Conservation (phyloP, 2,113 vertebrate genomes). For the Desmodus rotundus region DNA sequence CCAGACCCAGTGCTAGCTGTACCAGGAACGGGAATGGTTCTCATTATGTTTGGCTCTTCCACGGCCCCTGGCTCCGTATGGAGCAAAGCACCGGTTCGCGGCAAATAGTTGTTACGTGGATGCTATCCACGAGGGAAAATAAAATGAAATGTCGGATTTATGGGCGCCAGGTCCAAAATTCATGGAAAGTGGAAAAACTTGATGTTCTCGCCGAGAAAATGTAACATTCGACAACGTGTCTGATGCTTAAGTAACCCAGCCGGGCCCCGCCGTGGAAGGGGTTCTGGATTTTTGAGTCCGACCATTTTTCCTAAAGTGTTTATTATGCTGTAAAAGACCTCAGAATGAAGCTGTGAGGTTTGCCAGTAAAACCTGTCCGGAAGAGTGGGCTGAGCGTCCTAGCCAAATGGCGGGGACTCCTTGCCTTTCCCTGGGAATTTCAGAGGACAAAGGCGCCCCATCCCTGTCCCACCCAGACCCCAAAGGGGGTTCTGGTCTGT, state of each 20-base stretch:
- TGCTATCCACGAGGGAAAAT: not conserved
- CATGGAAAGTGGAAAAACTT: not conserved
- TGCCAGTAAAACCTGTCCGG: not conserved
- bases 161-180: not conserved
- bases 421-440: not conserved
- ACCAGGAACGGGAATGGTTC: not conserved
- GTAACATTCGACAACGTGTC: not conserved
- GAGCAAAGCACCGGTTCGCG: not conserved
- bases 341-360: not conserved
- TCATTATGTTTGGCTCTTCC: not conserved
- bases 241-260: not conserved
- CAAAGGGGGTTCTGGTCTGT: rapidly evolving
- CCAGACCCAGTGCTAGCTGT: not conserved
- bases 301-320: not conserved
- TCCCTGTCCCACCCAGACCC: rapidly evolving
- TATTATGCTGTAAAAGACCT: not conserved
- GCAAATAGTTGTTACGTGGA: not conserved
- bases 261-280: not conserved
- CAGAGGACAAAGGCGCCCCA: not conserved
- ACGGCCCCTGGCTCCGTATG: not conserved
- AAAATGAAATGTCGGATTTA: not conserved
- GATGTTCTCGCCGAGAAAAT: not conserved
- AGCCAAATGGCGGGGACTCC: not conserved
- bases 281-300: not conserved
- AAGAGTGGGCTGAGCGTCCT: not conserved